Conservation (phyloP, 2,113 vertebrate species). For the Pavo muticus region DNA sequence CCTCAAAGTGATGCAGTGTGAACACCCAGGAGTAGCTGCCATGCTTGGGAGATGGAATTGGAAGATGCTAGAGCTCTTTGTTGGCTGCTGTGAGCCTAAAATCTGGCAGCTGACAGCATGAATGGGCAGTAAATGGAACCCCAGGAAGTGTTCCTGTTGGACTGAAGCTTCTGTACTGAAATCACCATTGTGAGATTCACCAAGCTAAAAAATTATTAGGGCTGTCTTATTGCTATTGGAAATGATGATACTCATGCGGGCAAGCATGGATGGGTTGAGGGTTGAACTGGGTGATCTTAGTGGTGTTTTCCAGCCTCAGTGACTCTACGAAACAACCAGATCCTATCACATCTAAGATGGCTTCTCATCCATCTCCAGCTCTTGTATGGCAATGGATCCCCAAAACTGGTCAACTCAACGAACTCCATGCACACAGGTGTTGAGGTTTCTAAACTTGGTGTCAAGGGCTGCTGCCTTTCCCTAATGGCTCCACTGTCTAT, state of each 20-base stretch:
- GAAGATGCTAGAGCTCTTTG: background rate
- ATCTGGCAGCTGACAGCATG: background rate
- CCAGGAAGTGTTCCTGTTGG: background rate
- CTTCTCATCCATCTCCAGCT: background rate
- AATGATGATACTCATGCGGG: background rate
- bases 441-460: background rate
- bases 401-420: background rate
- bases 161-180: background rate
- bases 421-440: background rate
- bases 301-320: too few species aligned
- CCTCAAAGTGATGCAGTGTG: rapidly evolving
- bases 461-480: background rate
- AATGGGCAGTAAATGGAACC: rapidly evolving
- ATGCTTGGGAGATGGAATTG: rapidly evolving
- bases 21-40: background rate
- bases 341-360: background rate
- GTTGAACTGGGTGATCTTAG: too few species aligned
- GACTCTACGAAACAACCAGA: background rate
- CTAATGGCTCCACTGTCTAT: background rate
- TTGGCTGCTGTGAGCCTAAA: background rate
- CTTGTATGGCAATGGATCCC: background rate
- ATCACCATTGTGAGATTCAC: background rate
- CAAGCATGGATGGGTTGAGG: too few species aligned
- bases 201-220: background rate
- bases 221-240: background rate